Evolutionary conservation across 2,888 invertebrate species (phyloP).

Genomic region (Timandra comae): DNA sequence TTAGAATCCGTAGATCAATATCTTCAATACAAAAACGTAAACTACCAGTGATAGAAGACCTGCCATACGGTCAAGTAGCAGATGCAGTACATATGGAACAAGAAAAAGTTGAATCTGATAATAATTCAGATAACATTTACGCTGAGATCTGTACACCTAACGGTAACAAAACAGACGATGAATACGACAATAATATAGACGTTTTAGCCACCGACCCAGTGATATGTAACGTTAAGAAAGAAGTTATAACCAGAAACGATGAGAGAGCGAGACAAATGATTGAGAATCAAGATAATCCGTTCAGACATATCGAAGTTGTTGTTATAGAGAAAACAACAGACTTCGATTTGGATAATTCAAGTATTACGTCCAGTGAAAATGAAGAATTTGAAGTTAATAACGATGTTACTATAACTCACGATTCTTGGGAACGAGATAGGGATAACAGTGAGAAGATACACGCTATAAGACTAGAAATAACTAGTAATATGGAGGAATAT

Average conservation of each 20-base stretch:
- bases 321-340: conserved; percentile 72
- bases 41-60: conserved; percentile 78
- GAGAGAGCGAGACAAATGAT: conserved; percentile 66
- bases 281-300: conserved; percentile 65
- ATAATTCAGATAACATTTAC: conserved; percentile 80
- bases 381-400: conserved; percentile 62
- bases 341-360: conserved; percentile 65
- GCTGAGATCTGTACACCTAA: conserved; percentile 80
- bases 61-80: conserved; percentile 83
- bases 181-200: conserved; percentile 64
- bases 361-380: conserved; percentile 62
- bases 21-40: conserved; percentile 74
- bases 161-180: conserved; percentile 58
- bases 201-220: conserved; percentile 66
- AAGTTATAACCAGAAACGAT: conserved; percentile 65
- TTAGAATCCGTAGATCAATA: conserved; percentile 72
- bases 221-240: conserved; percentile 70
- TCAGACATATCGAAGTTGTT: conserved; percentile 72
- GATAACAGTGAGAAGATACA: conserved; percentile 58
- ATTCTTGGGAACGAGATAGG: conserved; percentile 68
- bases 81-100: conserved; percentile 76
- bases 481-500: conserved; percentile 67
- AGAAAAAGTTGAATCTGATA: conserved; percentile 61
- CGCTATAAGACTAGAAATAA: conserved; percentile 71
- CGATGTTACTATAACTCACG: conserved; percentile 58